These are phyloP conservation scores for Cataglyphis altisquamis DNA, from an alignment of 2,888 invertebrate species.

Conservation along the genomic window DNA sequence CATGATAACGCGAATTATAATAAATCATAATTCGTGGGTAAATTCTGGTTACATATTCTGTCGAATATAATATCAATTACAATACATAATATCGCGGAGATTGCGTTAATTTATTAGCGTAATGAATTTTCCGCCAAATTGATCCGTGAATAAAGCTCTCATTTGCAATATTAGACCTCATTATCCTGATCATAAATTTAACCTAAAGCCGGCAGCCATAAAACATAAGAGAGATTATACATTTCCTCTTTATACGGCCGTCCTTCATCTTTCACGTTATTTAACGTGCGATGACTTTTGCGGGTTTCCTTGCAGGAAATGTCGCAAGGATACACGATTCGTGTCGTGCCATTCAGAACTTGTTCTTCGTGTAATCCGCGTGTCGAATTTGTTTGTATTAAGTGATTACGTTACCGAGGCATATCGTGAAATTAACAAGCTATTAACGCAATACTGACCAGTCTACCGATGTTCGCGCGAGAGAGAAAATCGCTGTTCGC, in stretches of 20 bases:
- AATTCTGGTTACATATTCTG: constrained; percentile 22
- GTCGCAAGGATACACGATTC: constrained; percentile 38
- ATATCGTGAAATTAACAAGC: constrained; percentile 50
- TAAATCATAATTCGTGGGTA: neutral
- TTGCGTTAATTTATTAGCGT: neutral
- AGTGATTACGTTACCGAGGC: constrained; percentile 41
- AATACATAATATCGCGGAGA: neutral
- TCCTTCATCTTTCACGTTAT: neutral
- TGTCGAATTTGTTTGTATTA: constrained; percentile 21
- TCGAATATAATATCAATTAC: neutral
- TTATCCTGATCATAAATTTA: neutral
- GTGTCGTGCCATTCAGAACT: constrained; percentile 38
- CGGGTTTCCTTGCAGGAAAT: constrained; percentile 32
- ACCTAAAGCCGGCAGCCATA: neutral
- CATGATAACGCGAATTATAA: too few species aligned
- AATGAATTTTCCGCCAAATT: neutral
- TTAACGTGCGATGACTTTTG: constrained; percentile 32
- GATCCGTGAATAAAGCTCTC: neutral
- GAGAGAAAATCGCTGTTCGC: constrained; percentile 23
- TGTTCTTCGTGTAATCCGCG: constrained; percentile 38
- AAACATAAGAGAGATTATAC: constrained; percentile 7
- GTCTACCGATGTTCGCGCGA: neutral
- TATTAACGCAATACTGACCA: constrained; percentile 36
- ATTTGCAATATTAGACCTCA: constrained; percentile 7
- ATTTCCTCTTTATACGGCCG: constrained; percentile 7